Conservation (phyloP, 2,797 vertebrate genomes). For the Typhlichthys eigenmanni region DNA sequence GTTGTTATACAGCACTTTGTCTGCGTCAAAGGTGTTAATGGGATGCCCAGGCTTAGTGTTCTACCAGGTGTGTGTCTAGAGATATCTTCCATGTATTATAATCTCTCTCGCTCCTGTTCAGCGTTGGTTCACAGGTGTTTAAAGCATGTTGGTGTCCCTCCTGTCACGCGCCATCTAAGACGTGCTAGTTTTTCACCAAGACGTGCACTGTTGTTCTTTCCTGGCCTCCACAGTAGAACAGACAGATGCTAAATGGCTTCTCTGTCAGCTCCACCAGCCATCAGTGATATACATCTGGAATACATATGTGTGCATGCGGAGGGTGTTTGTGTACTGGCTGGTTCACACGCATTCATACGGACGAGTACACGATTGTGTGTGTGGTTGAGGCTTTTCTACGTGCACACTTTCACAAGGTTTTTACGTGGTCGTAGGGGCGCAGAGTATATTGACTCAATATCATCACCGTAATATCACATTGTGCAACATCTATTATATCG, state of each 20-base stretch:
- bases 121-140: conserved; percentile 22
- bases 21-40: conserved; percentile 22
- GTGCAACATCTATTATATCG: too few species aligned
- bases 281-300: conserved; percentile 52
- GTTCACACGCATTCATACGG: background rate
- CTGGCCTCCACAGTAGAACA: background rate
- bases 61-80: conserved; percentile 35
- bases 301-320: conserved; percentile 17
- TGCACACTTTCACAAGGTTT: conserved; percentile 16
- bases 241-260: conserved; percentile 30
- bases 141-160: conserved; percentile 7
- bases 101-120: background rate
- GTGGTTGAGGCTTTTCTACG: background rate
- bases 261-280: conserved; percentile 16
- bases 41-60: conserved; percentile 21
- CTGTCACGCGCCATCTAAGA: conserved; percentile 10
- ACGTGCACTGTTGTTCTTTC: background rate
- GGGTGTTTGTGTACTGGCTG: background rate
- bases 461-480: too few species aligned
- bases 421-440: background rate
- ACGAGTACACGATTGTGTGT: conserved; percentile 5
- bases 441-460: too few species aligned
- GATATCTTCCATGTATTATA: conserved; percentile 4
- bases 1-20: background rate
- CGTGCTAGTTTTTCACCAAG: conserved; percentile 5